Base-by-base conservation (phyloP, 2,797 vertebrate genomes). In the Bradypodion pumilum region DNA sequence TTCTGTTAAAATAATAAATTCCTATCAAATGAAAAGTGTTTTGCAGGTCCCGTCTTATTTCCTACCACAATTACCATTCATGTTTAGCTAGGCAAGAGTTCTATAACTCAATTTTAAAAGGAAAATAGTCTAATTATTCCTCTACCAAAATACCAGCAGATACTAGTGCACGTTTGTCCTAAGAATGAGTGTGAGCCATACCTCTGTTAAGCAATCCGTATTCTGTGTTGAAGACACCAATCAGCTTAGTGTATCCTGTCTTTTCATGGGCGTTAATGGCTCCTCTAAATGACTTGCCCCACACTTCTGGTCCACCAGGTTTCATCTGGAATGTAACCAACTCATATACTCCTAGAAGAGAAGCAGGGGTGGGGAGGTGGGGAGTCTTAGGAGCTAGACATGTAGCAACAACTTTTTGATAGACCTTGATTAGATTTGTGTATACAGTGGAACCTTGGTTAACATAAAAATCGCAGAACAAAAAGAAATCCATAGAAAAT, bases 151-250 rank as follows among this genome's bases (percentile, higher is more conserved):
- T 78, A 65, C 46, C 78, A 65, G 74, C 37, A 70, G 21, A 12
- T 35, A 25, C 40, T 7, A 8, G 60, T 23, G 7, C 63, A 84
- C 37, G 27, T 86, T 78, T 79, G 0, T 70, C 44, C 23, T 5
- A 16, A 66, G 88, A 88, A 88, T 0, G 8, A 52, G 75, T 7
- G 8, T 35, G 62, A 83, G 32, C 1, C 40, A 29, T 94, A 99
- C 98, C 97, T 97, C 84, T 96, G 94, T 98, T 98, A 84, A 97
- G 95, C 15, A 63, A 82, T 75, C 98, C 98, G 4, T 97, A 96
- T 89, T 99, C 98, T 40, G 92, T 97, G 90, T 97, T 96, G 91
- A 99, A 99, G 9, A 96, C 97, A 37, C 97, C 98, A 0, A 99
- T 85, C 40, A 98, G 93, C 66, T 94, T 96, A 32, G 96, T 92